phyloP scores from a whole-genome alignment of 2,113 vertebrate species.

The Polyodon spathula region DNA sequence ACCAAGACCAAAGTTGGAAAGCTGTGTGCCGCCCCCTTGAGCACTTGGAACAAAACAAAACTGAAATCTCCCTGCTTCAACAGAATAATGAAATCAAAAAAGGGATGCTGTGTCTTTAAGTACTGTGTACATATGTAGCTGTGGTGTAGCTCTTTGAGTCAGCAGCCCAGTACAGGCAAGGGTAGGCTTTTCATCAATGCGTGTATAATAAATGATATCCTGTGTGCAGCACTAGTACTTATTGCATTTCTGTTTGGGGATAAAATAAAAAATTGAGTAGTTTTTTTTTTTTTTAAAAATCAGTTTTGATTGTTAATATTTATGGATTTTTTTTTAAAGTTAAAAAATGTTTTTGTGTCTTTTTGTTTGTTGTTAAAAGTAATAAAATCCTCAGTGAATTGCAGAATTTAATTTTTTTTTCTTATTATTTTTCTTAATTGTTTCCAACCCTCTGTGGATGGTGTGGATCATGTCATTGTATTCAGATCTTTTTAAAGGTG shows the following conservation, averaged over 20 bases:
- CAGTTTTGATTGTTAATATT: background rate
- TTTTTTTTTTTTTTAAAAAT: too few species aligned
- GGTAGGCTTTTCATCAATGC: background rate
- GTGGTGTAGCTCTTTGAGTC: background rate
- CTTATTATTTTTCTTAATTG: too few species aligned
- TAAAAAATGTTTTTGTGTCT: background rate
- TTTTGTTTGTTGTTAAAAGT: background rate
- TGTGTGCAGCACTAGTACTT: constrained; percentile 3
- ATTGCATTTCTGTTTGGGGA: background rate
- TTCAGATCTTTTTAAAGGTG: too few species aligned
- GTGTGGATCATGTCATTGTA: too few species aligned
- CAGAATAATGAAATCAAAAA: background rate
- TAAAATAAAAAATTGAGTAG: background rate
- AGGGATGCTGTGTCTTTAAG: background rate
- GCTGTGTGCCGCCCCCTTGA: too few species aligned
- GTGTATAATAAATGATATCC: background rate
- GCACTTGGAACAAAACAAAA: background rate
- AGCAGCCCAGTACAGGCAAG: background rate
- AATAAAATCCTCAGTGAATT: background rate
- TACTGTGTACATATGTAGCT: background rate
- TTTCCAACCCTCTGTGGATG: too few species aligned
- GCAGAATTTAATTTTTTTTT: too few species aligned
- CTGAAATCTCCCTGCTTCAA: too few species aligned
- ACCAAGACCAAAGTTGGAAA: too few species aligned
- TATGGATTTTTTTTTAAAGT: background rate